Evolutionary conservation across 2,888 invertebrate species (phyloP).

Genomic region (Deroplatys truncata): DNA sequence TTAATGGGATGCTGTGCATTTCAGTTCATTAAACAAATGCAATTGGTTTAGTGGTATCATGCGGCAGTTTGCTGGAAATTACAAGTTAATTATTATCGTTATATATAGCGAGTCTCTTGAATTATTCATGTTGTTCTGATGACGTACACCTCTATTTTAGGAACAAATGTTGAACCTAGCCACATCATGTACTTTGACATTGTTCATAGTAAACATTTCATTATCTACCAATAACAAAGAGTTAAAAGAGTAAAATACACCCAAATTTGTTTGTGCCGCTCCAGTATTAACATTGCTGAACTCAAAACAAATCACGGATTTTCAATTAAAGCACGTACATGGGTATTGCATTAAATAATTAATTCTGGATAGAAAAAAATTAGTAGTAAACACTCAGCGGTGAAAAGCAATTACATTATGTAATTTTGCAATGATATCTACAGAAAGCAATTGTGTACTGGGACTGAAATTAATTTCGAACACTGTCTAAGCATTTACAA

Average conservation of each 20-base stretch:
- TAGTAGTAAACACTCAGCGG: not conserved
- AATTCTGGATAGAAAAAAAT: not conserved
- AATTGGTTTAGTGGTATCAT: not conserved
- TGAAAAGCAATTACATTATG: not conserved
- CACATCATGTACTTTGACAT: not conserved
- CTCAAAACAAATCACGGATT: not conserved
- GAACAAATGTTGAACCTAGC: not conserved
- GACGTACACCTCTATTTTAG: not conserved
- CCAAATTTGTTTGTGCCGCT: not conserved
- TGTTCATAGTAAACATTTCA: not conserved
- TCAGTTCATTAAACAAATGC: not conserved
- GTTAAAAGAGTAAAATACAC: not conserved
- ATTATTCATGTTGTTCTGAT: not conserved
- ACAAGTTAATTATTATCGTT: not conserved
- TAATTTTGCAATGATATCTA: not conserved
- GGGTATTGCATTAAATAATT: not conserved
- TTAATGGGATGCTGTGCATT: not conserved
- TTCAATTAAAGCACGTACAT: not conserved
- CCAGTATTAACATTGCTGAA: not conserved
- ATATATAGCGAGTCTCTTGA: not conserved
- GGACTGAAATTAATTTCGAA: not conserved
- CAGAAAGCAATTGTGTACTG: not conserved
- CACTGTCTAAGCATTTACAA: not conserved
- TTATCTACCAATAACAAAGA: not conserved
- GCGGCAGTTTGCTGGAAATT: not conserved